Conservation (phyloP, 23 tunicate species). For the Pegea sp. region DNA sequence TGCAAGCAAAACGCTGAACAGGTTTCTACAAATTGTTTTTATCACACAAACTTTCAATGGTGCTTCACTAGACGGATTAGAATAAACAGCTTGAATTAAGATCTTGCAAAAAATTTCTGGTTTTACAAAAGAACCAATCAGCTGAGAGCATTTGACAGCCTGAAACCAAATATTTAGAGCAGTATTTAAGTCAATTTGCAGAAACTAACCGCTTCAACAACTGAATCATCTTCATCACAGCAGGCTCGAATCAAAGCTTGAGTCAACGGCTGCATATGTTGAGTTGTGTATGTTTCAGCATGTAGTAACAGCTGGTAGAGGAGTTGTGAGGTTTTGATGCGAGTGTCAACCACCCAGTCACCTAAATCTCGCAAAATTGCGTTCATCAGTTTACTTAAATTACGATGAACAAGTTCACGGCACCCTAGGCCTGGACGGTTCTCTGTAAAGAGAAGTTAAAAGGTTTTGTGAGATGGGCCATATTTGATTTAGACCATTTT, state of each 20-base stretch:
- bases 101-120: conserved; percentile 70
- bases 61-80: conserved; percentile 17
- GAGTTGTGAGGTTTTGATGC: conserved; percentile 64
- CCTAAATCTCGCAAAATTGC: conserved; percentile 63
- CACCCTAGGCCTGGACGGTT: conserved; percentile 79
- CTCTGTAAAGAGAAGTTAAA: conserved; percentile 11
- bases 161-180: too few species aligned
- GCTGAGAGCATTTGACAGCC: conserved; percentile 42
- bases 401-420: conserved; percentile 81
- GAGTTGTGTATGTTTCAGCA: conserved; percentile 87
- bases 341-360: conserved; percentile 80
- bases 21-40: too few species aligned
- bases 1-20: conserved; percentile 1
- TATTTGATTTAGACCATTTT: too few species aligned
- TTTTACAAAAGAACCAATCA: conserved; percentile 77
- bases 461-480: too few species aligned
- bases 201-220: conserved; percentile 27
- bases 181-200: too few species aligned
- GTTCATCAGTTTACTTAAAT: conserved; percentile 59
- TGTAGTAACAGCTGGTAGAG: conserved; percentile 48
- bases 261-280: conserved; percentile 82
- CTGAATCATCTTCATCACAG: conserved; percentile 31
- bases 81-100: conserved; percentile 31
- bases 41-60: conserved; percentile 27
- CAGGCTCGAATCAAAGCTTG: conserved; percentile 72